A percentile compares a stretch with the other conserved stretches of the same genome.
phyloP scores from a whole-genome alignment of 1,140 invertebrate species.

The Anagrus nilaparvatae region DNA sequence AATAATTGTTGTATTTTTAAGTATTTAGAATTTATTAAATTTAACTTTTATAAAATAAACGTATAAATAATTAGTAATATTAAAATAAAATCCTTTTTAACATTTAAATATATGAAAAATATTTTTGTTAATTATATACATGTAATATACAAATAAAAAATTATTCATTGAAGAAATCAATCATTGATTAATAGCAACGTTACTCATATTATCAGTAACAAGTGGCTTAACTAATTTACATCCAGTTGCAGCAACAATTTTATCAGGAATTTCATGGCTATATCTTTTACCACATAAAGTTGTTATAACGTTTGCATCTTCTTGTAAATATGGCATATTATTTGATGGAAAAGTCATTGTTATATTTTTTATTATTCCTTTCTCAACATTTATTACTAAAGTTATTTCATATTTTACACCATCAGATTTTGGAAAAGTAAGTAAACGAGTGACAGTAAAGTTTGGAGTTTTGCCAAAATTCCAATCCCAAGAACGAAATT shows the following conservation, averaged over 20 bases:
- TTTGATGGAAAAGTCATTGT: constrained; percentile 32
- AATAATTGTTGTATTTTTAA: no score
- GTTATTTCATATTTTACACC: constrained; percentile 23
- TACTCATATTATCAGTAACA: constrained; percentile 22
- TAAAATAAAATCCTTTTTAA: background rate
- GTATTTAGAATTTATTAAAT: no score
- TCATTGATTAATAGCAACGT: constrained; percentile 29
- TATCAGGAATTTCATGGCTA: constrained; percentile 28
- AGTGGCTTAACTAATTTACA: constrained; percentile 27
- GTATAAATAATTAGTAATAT: background rate
- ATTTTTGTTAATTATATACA: background rate
- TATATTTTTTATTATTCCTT: constrained; percentile 34
- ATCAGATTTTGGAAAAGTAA: constrained; percentile 23
- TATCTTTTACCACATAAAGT: constrained; percentile 33
- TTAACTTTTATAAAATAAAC: no score
- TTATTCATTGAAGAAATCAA: no score
- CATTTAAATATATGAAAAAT: background rate
- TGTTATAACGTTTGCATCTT: constrained; percentile 35
- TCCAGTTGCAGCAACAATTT: constrained; percentile 32
- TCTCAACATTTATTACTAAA: constrained; percentile 28
- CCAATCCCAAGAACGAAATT: constrained; percentile 78
- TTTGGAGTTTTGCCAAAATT: constrained; percentile 77
- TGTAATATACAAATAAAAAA: constrained; percentile 6
- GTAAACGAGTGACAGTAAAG: constrained; percentile 52
- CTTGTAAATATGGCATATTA: constrained; percentile 19